Evolutionary conservation across 2,888 invertebrate species (phyloP).

Genomic region (Brenthis ino): DNA sequence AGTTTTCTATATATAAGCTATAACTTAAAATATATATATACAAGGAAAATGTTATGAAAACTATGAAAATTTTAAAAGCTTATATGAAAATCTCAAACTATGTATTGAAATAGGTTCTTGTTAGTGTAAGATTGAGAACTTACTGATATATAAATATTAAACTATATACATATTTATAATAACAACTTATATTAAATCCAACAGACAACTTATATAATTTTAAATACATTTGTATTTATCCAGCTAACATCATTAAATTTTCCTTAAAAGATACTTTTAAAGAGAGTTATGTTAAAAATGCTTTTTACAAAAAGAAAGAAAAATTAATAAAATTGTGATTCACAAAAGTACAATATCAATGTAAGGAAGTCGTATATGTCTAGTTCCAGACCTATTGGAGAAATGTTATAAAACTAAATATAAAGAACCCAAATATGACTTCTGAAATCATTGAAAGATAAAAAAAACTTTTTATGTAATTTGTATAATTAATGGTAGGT

Average conservation of each 20-base stretch:
- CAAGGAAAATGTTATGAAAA: neutral
- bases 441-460: constrained; percentile 1
- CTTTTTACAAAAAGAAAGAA: constrained; percentile 2
- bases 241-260: constrained; percentile 8
- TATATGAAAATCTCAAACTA: neutral
- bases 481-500: constrained; percentile 2
- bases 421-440: neutral
- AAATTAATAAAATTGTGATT: constrained; percentile 7
- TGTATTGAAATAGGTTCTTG: neutral
- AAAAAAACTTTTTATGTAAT: neutral
- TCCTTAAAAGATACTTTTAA: neutral
- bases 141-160: constrained; percentile 6
- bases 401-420: neutral
- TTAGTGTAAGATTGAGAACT: neutral
- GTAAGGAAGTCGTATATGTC: neutral
- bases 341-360: neutral
- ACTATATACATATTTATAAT: constrained; percentile 19
- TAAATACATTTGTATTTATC: constrained; percentile 1
- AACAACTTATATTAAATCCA: constrained; percentile 20
- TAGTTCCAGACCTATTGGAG: neutral
- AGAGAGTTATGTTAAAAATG: constrained; percentile 3
- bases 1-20: neutral
- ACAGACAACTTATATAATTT: constrained; percentile 13
- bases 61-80: too few relatives aligned
- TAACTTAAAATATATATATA: constrained; percentile 7